Evolutionary conservation across 1,140 invertebrate genomes (phyloP).

Genomic region (Leptinotarsa defecta): DNA sequence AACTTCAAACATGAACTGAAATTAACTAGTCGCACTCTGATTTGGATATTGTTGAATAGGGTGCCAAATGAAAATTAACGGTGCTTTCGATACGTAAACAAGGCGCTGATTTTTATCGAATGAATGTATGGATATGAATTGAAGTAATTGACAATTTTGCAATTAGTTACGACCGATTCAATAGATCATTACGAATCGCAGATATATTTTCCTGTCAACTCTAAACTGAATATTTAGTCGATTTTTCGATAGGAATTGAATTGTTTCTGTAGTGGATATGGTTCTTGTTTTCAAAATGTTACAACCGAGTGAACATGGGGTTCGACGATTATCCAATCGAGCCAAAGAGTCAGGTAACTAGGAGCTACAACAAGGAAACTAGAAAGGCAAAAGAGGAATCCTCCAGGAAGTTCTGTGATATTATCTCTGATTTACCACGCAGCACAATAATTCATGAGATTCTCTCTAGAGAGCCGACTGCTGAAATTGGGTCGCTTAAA

Average conservation of each 20-base stretch:
- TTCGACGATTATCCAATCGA: too few species aligned
- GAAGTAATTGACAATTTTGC: constrained; percentile 22
- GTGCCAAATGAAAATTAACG: constrained; percentile 22
- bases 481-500: too few species aligned
- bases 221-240: background rate
- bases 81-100: constrained; percentile 16
- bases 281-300: too few species aligned
- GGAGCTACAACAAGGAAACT: too few species aligned
- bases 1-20: background rate
- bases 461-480: too few species aligned
- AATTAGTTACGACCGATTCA: constrained; percentile 9
- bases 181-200: constrained; percentile 7
- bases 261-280: background rate
- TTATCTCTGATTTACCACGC: too few species aligned
- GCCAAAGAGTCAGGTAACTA: too few species aligned
- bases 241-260: background rate
- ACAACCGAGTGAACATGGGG: too few species aligned
- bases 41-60: constrained; percentile 18
- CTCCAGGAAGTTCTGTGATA: too few species aligned
- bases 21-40: constrained; percentile 7
- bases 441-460: too few species aligned
- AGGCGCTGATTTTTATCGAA: constrained; percentile 19
- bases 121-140: constrained; percentile 18
- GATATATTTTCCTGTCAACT: background rate
- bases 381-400: too few species aligned